These are phyloP conservation scores for Apamea anceps DNA, from an alignment of 2,888 invertebrate genomes.

Conservation along the genomic window DNA sequence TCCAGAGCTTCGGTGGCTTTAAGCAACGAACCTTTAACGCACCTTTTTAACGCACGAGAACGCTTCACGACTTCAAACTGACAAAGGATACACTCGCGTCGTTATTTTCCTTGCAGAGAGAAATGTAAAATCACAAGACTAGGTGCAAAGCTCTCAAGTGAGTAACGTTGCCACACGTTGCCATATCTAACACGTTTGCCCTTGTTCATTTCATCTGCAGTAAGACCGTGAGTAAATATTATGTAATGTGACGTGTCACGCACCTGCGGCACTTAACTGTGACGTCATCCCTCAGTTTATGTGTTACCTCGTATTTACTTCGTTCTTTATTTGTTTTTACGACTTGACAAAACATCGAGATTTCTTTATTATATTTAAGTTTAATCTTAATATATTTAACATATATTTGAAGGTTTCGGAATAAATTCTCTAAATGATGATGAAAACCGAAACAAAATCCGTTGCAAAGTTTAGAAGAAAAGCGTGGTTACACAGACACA, in stretches of 20 bases:
- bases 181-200: slow-evolving; percentile 12
- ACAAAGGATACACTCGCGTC: slow-evolving; percentile 7
- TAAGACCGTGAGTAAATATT: slow-evolving; percentile 23
- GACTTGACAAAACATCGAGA: too few species aligned
- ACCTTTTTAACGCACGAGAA: too few species aligned
- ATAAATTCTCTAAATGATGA: too few species aligned
- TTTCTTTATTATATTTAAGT: too few species aligned
- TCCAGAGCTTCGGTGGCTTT: neutral
- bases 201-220: neutral
- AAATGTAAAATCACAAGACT: neutral
- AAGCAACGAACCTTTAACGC: neutral
- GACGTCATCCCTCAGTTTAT: neutral
- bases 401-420: too few species aligned
- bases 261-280: slow-evolving; percentile 6
- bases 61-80: neutral
- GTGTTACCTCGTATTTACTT: neutral
- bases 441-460: too few species aligned
- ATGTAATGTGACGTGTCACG: neutral
- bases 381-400: too few species aligned
- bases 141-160: neutral
- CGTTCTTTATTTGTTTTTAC: neutral
- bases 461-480: neutral
- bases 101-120: neutral
- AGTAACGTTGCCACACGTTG: neutral
- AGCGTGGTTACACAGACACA: neutral